Base-by-base conservation (phyloP, 2,797 vertebrate species). In the Enteromius argenteus region DNA sequence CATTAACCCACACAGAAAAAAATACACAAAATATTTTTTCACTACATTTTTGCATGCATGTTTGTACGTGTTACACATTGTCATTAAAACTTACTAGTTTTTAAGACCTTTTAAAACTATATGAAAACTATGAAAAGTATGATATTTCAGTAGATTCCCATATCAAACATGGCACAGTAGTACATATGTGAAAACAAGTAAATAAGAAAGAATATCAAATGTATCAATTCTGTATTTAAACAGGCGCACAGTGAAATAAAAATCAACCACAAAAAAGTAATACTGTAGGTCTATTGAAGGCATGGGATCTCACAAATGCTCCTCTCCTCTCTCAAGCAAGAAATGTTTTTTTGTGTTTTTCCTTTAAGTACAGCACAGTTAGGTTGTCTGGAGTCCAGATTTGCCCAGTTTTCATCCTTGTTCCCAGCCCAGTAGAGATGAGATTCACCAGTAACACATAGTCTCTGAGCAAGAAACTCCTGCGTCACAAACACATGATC, bases 271-370 rank as follows among this genome's bases (percentile, higher is more conserved):
- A 30, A 53, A 56, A 42, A 37, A 53, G 14, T 30, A 6, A 32
- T 8, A 10, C 13, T 30, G 4, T 19, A 64, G 27, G 35, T 32
- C 56, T 81, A 62, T 44, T 58, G 19, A 44, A 17, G 53, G 56
- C 80, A 82, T 23, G 58, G 58, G 58, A 82, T 82, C 71, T 82
- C 80, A 66, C 80, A 82, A 51, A 82, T 82, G 30, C 80, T 82
- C 30, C 6, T 82, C 80, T 82, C 69, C 10, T 73, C 27, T n/a
- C 69, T 82, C 7, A 8, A 62, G 32, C 80, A 82, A 21, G 42
- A 51, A 13, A 35, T n/a, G 2, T 64, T 9, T 27, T 72, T 42
- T 66, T 66, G 42, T 37, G 30, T 51, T 17, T 39, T 74, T 74
- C 42, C 80, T 64, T 74, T 73, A 35, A 82, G 30, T 21, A 9